A percentile compares a stretch with the other conserved stretches of the same genome.
Conservation (phyloP, 2,113 vertebrate species). For the Sitta europaea region DNA sequence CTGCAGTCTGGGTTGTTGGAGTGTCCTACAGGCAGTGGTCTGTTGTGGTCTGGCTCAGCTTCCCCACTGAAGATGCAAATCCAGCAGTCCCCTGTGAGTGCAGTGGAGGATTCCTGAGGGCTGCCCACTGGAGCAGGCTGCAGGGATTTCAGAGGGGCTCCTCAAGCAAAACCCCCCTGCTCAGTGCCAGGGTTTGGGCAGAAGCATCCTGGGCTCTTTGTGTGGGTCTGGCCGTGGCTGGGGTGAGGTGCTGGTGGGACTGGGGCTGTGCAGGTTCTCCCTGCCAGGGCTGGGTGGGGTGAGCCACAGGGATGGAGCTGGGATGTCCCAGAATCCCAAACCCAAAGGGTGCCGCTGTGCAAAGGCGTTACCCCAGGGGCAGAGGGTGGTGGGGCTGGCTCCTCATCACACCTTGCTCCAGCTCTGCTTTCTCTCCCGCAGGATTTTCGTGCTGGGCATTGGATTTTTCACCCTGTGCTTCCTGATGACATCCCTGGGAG, state of each 20-base stretch:
- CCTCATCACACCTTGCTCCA: neutral
- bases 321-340: neutral
- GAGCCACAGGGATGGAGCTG: neutral
- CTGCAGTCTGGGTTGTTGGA: fast-evolving
- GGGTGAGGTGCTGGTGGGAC: fast-evolving
- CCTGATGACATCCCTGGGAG: constrained; percentile 95
- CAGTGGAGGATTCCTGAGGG: fast-evolving
- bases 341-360: neutral
- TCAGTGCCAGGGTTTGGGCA: neutral
- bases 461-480: constrained; percentile 98
- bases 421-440: constrained; percentile 32
- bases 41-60: neutral
- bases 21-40: fast-evolving
- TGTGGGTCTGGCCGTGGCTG: neutral
- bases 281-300: neutral
- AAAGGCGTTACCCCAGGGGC: fast-evolving
- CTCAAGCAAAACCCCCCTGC: fast-evolving
- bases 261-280: neutral
- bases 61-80: neutral
- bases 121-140: neutral
- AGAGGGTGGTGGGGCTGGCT: neutral
- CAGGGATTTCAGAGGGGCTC: neutral
- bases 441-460: constrained; percentile 93
- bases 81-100: fast-evolving
- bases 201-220: fast-evolving